Conservation (phyloP, 2,113 vertebrate genomes). For the Gymnorhina tibicen region DNA sequence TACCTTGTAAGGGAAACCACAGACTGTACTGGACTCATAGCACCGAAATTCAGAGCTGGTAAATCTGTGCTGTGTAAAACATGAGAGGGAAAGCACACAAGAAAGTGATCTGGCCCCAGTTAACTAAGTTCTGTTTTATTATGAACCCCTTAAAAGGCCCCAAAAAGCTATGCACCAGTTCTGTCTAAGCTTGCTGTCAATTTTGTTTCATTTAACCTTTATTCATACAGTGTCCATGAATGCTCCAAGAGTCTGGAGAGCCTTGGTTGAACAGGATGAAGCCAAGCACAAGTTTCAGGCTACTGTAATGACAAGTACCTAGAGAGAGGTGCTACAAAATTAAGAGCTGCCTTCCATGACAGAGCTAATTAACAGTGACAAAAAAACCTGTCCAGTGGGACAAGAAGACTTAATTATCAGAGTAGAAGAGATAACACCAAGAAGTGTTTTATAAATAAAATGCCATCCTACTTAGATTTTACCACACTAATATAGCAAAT, state of each 20-base stretch:
- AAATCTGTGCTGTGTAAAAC: background rate
- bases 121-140: background rate
- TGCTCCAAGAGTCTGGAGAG: background rate
- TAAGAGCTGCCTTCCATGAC: background rate
- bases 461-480: background rate
- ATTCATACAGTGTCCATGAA: fast-evolving
- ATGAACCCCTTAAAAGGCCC: background rate
- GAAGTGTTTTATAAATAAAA: background rate
- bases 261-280: background rate
- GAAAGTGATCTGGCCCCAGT: background rate
- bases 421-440: background rate
- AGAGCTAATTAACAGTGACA: background rate
- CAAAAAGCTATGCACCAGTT: background rate
- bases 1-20: background rate
- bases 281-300: background rate
- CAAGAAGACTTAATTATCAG: background rate
- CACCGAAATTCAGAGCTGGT: background rate
- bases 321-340: background rate
- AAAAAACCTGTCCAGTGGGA: background rate
- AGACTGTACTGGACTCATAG: background rate
- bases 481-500: fast-evolving
- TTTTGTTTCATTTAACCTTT: background rate
- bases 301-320: background rate
- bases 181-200: background rate
- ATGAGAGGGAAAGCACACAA: background rate